These are phyloP conservation scores for Cinara cedri DNA, from an alignment of 2,888 invertebrate species.

Conservation along the genomic window DNA sequence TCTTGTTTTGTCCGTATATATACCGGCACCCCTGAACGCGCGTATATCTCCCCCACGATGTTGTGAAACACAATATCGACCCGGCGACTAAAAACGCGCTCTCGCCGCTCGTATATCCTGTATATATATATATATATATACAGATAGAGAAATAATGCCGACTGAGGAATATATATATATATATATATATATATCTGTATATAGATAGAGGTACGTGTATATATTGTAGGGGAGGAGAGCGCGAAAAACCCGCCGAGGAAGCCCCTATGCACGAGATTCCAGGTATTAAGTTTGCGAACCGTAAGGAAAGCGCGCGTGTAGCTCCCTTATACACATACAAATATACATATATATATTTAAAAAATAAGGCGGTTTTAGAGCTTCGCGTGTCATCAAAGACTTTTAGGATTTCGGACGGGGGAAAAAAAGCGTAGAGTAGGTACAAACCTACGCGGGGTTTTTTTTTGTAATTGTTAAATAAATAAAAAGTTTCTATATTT, in stretches of 20 bases:
- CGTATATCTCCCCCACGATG: conserved; percentile 55
- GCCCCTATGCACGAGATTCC: conserved; percentile 36
- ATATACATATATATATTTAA: no score
- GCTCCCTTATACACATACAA: conserved; percentile 1
- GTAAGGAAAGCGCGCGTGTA: conserved; percentile 40
- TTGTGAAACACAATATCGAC: conserved; percentile 56
- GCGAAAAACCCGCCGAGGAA: conserved; percentile 39
- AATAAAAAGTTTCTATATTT: no score
- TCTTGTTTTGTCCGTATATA: conserved; percentile 53
- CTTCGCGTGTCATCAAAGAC: conserved; percentile 31
- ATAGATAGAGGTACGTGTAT: no score
- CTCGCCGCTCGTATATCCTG: not conserved
- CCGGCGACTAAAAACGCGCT: conserved; percentile 49
- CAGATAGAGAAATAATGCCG: not conserved
- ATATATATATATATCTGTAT: not conserved
- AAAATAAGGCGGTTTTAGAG: conserved; percentile 38
- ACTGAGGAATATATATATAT: not conserved
- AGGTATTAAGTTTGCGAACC: conserved; percentile 45
- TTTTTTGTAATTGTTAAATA: no score
- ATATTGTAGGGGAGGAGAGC: conserved; percentile 2
- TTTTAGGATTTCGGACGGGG: conserved; percentile 42
- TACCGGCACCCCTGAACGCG: conserved; percentile 53
- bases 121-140: not conserved
- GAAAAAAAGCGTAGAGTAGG: not conserved
- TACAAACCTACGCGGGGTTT: no score